phyloP scores from a whole-genome alignment of 2,113 vertebrate species.

The Tautogolabrus adspersus region DNA sequence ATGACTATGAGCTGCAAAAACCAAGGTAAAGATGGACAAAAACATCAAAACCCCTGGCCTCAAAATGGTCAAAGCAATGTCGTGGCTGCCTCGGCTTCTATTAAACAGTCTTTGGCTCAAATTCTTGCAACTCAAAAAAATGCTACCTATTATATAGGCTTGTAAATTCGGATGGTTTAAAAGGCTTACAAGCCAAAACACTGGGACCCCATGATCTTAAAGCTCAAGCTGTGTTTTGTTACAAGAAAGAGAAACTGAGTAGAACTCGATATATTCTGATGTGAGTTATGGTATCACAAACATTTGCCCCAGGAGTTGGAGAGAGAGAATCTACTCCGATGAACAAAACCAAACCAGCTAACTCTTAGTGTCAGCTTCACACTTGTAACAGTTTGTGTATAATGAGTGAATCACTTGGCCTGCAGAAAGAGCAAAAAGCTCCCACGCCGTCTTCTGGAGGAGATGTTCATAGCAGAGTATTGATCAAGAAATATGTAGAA shows the following conservation, averaged over 20 bases:
- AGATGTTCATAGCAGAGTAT: neutral
- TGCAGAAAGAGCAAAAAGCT: constrained; percentile 2
- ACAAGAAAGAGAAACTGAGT: neutral
- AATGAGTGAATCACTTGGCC: constrained; percentile 10
- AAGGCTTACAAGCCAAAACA: neutral
- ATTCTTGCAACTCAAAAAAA: too few species aligned
- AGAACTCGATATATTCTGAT: neutral
- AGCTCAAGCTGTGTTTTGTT: neutral
- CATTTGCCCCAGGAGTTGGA: neutral
- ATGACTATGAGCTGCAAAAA: too few species aligned
- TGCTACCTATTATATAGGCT: too few species aligned
- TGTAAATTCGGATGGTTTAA: too few species aligned
- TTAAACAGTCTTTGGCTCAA: too few species aligned
- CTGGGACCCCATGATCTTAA: too few species aligned
- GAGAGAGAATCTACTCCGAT: neutral
- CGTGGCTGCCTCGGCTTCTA: too few species aligned
- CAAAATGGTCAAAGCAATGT: too few species aligned
- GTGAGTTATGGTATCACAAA: neutral
- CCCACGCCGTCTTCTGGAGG: neutral
- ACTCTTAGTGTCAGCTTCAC: neutral
- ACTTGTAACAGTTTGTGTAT: constrained; percentile 6
- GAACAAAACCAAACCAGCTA: neutral
- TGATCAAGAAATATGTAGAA: constrained; percentile 5
- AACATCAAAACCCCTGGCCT: too few species aligned
- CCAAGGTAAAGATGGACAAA: too few species aligned